Conservation (phyloP, 1,140 invertebrate genomes). For the Cydia amplana region DNA sequence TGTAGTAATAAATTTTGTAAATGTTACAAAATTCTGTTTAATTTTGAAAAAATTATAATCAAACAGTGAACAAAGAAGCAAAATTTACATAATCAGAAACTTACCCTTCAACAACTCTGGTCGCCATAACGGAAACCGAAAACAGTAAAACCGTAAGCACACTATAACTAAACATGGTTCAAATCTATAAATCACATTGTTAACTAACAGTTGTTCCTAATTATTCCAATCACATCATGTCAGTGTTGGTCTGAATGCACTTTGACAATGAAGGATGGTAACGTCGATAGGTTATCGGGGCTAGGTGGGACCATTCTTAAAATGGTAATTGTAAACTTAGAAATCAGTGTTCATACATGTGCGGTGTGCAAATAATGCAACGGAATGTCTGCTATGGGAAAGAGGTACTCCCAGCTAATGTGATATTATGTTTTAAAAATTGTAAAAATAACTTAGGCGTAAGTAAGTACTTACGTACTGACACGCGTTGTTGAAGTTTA, state of each 20-base stretch:
- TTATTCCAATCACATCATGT: constrained; percentile 45
- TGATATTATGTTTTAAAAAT: no score
- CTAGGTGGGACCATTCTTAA: constrained; percentile 61
- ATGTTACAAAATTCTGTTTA: no score
- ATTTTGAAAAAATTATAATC: no score
- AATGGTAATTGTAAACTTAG: constrained; percentile 62
- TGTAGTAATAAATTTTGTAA: neutral
- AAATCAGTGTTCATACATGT: constrained; percentile 68
- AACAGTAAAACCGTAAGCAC: constrained; percentile 55
- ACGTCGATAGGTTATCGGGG: constrained; percentile 58
- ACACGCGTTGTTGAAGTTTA: no score
- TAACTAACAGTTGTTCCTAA: constrained; percentile 30
- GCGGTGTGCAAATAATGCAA: constrained; percentile 36
- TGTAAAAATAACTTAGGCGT: no score
- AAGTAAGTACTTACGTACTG: no score
- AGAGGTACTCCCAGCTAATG: neutral
- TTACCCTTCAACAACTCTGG: constrained; percentile 64
- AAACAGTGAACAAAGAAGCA: neutral
- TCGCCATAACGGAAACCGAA: constrained; percentile 56
- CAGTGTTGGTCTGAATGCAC: constrained; percentile 44
- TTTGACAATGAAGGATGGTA: constrained; percentile 64
- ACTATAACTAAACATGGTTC: constrained; percentile 64
- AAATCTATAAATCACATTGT: constrained; percentile 54
- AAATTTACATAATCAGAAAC: constrained; percentile 35
- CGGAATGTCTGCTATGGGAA: neutral